phyloP scores from a whole-genome alignment of 2,797 vertebrate species.

The Dipus sagitta region DNA sequence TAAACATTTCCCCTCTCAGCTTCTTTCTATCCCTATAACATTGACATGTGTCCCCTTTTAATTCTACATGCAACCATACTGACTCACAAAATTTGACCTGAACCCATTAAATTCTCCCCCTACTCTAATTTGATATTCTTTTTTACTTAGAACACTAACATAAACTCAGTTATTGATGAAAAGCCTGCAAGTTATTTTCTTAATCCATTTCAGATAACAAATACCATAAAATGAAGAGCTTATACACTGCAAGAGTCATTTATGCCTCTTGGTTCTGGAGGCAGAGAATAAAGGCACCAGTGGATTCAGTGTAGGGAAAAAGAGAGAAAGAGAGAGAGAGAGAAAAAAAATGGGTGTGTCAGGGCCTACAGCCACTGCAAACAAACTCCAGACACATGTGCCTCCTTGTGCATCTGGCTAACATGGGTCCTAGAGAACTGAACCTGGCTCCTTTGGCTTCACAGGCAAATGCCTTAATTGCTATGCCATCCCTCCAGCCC shows the following conservation, averaged over 20 bases:
- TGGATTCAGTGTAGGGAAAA: too few relatives aligned
- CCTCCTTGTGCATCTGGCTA: too few relatives aligned
- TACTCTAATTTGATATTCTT: background rate
- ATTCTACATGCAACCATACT: background rate
- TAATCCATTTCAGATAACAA: background rate
- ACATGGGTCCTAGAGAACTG: too few relatives aligned
- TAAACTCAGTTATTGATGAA: background rate
- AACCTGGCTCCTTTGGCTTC: too few relatives aligned
- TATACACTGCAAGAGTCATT: background rate
- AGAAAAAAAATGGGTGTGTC: too few relatives aligned
- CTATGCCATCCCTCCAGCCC: too few relatives aligned
- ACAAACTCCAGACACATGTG: too few relatives aligned
- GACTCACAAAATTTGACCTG: background rate
- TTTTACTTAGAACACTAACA: background rate
- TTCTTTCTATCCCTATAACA: constrained; percentile 30
- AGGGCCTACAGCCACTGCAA: too few relatives aligned
- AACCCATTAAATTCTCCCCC: background rate
- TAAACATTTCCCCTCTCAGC: background rate
- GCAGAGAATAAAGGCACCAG: background rate
- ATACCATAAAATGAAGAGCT: background rate
- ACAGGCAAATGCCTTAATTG: too few relatives aligned
- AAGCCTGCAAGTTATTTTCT: background rate
- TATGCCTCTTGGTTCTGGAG: background rate
- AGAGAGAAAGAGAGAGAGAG: too few relatives aligned
- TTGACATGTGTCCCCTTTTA: background rate